Percentiles rank a stretch among this genome's conserved stretches.
Conservation (phyloP, 2,797 vertebrate species). For the Rhinophrynus dorsalis region DNA sequence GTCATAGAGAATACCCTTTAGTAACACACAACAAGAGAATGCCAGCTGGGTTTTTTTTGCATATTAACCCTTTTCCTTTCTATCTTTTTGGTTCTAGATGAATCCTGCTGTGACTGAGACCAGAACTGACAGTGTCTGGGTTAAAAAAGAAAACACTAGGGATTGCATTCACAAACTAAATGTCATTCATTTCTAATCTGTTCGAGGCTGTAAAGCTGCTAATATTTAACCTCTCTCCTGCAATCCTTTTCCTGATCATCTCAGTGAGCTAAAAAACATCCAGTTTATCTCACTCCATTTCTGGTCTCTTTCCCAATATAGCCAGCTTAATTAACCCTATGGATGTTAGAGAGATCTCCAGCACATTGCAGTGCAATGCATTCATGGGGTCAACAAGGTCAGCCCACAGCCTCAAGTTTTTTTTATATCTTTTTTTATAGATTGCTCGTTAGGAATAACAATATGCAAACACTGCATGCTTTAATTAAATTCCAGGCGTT, state of each 20-base stretch:
- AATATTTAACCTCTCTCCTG: conserved; percentile 11
- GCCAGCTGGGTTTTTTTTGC: conserved; percentile 58
- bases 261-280: background rate
- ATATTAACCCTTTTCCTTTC: conserved; percentile 40
- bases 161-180: background rate
- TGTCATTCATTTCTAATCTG: conserved; percentile 5
- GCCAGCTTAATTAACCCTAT: conserved; percentile 4
- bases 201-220: conserved; percentile 16
- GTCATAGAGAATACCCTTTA: conserved; percentile 40
- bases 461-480: conserved; percentile 41
- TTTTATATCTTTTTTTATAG: background rate
- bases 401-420: background rate
- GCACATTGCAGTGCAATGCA: too few relatives aligned
- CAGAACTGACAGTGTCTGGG: background rate
- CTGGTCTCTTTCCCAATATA: background rate
- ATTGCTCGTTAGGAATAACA: conserved; percentile 21
- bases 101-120: background rate
- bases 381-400: too few relatives aligned
- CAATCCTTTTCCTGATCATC: conserved; percentile 24
- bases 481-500: conserved; percentile 45
- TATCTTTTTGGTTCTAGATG: conserved; percentile 5
- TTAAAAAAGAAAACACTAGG: background rate
- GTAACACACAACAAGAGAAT: conserved; percentile 49
- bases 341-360: too few relatives aligned
- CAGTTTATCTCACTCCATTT: background rate